phyloP scores from a whole-genome alignment of 2,888 invertebrate genomes.

The Biston betularia region DNA sequence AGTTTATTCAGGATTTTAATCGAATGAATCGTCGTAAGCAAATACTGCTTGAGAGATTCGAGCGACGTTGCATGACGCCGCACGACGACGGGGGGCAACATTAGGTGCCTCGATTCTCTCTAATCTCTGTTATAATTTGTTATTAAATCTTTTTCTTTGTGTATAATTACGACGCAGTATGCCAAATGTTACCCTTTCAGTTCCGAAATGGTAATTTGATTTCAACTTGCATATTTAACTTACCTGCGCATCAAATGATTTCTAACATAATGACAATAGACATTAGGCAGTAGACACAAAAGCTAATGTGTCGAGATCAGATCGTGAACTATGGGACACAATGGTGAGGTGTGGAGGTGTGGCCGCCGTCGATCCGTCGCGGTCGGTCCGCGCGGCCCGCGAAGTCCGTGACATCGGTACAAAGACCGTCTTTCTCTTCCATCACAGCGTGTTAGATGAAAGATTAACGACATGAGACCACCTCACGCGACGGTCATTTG shows the following conservation, averaged over 20 bases:
- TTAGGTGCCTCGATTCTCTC: constrained; percentile 30
- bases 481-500: constrained; percentile 63
- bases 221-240: constrained; percentile 38
- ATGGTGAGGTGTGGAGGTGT: constrained; percentile 56
- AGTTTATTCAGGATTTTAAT: constrained; percentile 85
- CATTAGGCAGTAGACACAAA: constrained; percentile 63
- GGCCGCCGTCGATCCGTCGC: constrained; percentile 58
- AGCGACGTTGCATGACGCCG: constrained; percentile 40
- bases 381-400: constrained; percentile 36
- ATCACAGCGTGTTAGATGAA: constrained; percentile 58
- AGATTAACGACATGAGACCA: constrained; percentile 73
- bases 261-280: constrained; percentile 59
- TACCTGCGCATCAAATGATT: constrained; percentile 43
- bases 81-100: constrained; percentile 45
- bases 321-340: constrained; percentile 51
- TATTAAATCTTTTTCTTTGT: constrained; percentile 30
- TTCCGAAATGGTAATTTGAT: constrained; percentile 44
- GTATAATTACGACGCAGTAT: constrained; percentile 21
- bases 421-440: constrained; percentile 48
- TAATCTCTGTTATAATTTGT: constrained; percentile 32
- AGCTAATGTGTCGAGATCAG: constrained; percentile 63
- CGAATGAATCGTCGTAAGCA: constrained; percentile 83
- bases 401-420: constrained; percentile 67
- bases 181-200: constrained; percentile 28
- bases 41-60: constrained; percentile 70